Base-by-base conservation (phyloP, 2,888 invertebrate species). In the Tenthredo livida region DNA sequence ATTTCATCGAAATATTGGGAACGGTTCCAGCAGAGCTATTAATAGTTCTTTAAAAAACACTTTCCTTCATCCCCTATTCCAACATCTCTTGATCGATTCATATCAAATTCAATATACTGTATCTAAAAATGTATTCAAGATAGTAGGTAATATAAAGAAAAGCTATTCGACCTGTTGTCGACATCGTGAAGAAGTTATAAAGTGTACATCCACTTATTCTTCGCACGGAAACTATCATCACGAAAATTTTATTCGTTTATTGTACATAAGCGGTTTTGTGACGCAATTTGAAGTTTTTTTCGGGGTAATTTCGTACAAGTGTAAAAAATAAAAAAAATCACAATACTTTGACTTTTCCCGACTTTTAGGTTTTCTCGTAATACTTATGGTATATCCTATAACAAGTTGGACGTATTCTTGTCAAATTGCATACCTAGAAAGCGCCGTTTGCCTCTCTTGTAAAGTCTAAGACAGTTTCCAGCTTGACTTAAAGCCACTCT, bases 401-500 rank as follows among this genome's bases (percentile, higher is more conserved):
- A 54, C 7, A 33, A 54, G 9, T 77, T 54, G 15, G 25, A 73
- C 50, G 7, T 77, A 17, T 77, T 43, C 72, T 43, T 43, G 72
- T 43, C 43, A 33, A 67, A 37, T 61, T 58, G 80, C n/a, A 80
- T 50, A 25, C 40, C 37, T 61, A 29, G 58, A 40, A 61, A n/a
- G 40, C 21, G 61, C 25, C 12, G 40, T 50, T 50, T 37, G 7
- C 17, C 25, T 6, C 40, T 61, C 58, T 61, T 40, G 50, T 21
- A 37, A 80, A 80, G n/a, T 78, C 80, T 61, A 12, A 80, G 58
- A 80, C 80, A 58, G 80, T 80, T 80, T 80, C 9, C 58, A 80
- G 61, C 80, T 78, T 80, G 58, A 80, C 80, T 80, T 80, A 80
- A 40, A 80, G 61, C 80, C 61, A 61, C 58, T 80, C 61, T 61